phyloP scores from a whole-genome alignment of 2,113 vertebrate species.

The Pteropus alecto region DNA sequence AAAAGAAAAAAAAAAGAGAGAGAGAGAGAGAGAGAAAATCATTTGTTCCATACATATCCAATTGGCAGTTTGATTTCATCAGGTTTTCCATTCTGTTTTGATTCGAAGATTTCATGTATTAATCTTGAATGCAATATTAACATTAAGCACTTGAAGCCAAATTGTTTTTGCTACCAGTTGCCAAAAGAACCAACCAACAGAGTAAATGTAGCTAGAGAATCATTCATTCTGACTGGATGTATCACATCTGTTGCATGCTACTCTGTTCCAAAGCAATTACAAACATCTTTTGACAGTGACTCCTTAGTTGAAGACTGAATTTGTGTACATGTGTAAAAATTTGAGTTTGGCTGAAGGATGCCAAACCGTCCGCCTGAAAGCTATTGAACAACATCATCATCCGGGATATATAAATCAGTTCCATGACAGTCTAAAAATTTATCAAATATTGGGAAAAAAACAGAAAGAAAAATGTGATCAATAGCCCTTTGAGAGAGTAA shows the following conservation, averaged over 20 bases:
- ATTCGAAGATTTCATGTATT: background rate
- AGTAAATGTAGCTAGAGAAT: background rate
- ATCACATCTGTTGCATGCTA: background rate
- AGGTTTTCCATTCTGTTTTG: background rate
- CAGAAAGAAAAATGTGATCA: background rate
- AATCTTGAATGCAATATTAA: background rate
- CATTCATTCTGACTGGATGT: background rate
- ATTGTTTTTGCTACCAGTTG: background rate
- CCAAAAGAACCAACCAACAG: background rate
- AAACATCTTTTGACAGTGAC: background rate
- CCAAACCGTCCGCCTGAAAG: background rate
- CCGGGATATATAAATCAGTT: background rate
- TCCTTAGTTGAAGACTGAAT: background rate
- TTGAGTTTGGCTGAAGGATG: background rate
- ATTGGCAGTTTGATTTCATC: background rate
- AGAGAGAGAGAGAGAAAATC: background rate
- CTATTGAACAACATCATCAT: background rate
- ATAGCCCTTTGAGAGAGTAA: background rate
- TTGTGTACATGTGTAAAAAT: background rate
- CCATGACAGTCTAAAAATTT: background rate
- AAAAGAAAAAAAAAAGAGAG: background rate
- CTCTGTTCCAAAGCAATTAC: background rate
- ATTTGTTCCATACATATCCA: background rate
- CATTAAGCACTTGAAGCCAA: background rate
- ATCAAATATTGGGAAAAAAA: background rate